A percentile compares a stretch with the other conserved stretches of the same genome.
These are phyloP conservation scores for Julus scandinavius DNA, from an alignment of 2,888 invertebrate species.

Conservation along the genomic window DNA sequence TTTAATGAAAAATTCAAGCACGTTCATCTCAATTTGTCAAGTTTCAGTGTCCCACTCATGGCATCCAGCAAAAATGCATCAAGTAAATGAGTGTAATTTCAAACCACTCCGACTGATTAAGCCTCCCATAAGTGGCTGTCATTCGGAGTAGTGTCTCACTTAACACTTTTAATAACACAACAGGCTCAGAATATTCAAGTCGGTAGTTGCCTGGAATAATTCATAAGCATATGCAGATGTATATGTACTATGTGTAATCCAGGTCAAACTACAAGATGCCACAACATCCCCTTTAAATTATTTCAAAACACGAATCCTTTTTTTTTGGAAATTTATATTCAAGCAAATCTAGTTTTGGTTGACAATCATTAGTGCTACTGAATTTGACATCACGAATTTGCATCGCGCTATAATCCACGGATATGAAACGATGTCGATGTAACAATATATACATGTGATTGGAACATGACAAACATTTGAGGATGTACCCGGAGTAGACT, in stretches of 20 bases:
- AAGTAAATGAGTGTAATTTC: conserved; percentile 30
- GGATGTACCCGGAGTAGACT: too few species aligned
- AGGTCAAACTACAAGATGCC: not conserved
- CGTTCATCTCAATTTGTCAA: conserved; percentile 14
- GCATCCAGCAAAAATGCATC: not conserved
- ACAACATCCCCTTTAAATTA: too few species aligned
- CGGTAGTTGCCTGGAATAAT: not conserved
- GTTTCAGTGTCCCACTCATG: not conserved
- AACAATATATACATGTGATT: too few species aligned
- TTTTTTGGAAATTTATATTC: too few species aligned
- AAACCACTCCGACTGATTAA: conserved; percentile 34
- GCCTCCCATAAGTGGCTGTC: conserved; percentile 4
- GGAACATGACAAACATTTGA: too few species aligned
- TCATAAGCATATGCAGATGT: not conserved
- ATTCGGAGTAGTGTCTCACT: not conserved
- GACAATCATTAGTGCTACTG: too few species aligned
- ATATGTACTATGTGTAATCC: too few species aligned
- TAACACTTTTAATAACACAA: conserved; percentile 22
- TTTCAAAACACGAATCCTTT: too few species aligned
- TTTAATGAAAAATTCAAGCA: not conserved
- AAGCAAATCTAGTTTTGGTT: too few species aligned
- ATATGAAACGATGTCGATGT: too few species aligned
- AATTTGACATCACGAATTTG: too few species aligned
- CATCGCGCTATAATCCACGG: too few species aligned
- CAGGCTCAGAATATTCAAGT: conserved; percentile 17